Conservation (phyloP, 1,140 invertebrate genomes). For the Cyclina sinensis region DNA sequence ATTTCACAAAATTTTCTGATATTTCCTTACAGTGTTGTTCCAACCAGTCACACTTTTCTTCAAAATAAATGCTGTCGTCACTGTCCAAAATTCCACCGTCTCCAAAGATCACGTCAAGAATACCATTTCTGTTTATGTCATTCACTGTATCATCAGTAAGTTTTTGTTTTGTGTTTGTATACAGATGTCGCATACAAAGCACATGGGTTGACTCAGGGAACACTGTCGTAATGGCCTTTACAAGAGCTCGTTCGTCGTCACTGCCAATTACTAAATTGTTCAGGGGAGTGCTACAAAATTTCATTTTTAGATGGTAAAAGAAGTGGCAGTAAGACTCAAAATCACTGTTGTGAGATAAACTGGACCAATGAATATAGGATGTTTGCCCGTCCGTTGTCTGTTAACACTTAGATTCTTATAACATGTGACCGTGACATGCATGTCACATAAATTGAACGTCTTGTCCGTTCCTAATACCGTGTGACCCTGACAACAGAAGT, state of each 20-base stretch:
- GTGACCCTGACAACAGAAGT: constrained; percentile 17
- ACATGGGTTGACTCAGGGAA: constrained; percentile 57
- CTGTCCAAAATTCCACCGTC: constrained; percentile 35
- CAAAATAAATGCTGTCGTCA: constrained; percentile 61
- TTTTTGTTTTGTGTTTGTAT: constrained; percentile 45
- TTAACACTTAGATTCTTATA: constrained; percentile 38
- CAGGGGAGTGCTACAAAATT: not conserved
- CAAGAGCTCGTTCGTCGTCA: constrained; percentile 59
- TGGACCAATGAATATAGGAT: constrained; percentile 23
- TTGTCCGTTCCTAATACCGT: constrained; percentile 35
- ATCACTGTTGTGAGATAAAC: constrained; percentile 65
- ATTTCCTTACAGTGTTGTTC: constrained; percentile 6
- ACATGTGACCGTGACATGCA: constrained; percentile 46
- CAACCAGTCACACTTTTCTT: constrained; percentile 43
- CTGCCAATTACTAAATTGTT: constrained; percentile 48
- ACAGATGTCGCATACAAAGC: constrained; percentile 49
- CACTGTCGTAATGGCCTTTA: constrained; percentile 37
- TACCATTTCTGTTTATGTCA: not conserved
- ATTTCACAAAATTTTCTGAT: constrained; percentile 61
- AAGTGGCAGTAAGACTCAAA: constrained; percentile 55
- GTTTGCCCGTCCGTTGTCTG: not conserved
- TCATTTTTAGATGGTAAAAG: constrained; percentile 41
- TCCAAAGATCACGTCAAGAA: constrained; percentile 58
- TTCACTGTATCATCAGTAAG: constrained; percentile 23
- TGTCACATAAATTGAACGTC: constrained; percentile 48